Conservation (phyloP, 2,797 vertebrate genomes). For the Paguma larvata region DNA sequence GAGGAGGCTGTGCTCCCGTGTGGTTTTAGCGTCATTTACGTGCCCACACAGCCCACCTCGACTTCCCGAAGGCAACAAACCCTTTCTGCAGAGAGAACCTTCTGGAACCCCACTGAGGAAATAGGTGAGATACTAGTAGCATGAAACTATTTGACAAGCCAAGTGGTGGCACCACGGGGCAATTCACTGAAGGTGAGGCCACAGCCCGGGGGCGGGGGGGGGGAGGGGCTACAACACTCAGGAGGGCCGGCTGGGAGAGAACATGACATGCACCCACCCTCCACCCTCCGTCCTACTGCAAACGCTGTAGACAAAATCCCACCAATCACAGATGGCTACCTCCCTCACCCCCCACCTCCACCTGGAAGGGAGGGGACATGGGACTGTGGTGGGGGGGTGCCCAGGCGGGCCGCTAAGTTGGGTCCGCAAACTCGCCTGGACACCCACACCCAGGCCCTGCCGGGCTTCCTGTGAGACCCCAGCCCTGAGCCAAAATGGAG, state of each 20-base stretch:
- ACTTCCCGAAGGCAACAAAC: background rate
- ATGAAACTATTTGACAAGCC: background rate
- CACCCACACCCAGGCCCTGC: background rate
- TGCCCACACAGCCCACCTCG: background rate
- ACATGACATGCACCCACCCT: no score
- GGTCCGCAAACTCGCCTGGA: fast-evolving
- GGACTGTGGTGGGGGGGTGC: background rate
- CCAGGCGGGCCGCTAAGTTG: background rate
- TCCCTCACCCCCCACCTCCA: no score
- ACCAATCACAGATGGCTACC: background rate
- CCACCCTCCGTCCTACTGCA: background rate
- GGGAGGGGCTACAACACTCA: fast-evolving
- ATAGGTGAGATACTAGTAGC: background rate
- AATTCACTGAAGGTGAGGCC: background rate
- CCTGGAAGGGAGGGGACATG: background rate
- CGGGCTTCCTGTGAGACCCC: background rate
- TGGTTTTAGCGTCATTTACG: background rate
- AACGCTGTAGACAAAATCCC: background rate
- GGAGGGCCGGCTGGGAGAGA: background rate
- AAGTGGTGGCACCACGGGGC: background rate
- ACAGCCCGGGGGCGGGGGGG: fast-evolving
- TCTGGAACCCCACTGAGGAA: background rate
- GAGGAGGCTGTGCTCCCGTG: background rate
- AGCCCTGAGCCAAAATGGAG: background rate
- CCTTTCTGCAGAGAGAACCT: background rate